Base-by-base conservation (phyloP, 2,797 vertebrate species). In the Saxicola maurus region DNA sequence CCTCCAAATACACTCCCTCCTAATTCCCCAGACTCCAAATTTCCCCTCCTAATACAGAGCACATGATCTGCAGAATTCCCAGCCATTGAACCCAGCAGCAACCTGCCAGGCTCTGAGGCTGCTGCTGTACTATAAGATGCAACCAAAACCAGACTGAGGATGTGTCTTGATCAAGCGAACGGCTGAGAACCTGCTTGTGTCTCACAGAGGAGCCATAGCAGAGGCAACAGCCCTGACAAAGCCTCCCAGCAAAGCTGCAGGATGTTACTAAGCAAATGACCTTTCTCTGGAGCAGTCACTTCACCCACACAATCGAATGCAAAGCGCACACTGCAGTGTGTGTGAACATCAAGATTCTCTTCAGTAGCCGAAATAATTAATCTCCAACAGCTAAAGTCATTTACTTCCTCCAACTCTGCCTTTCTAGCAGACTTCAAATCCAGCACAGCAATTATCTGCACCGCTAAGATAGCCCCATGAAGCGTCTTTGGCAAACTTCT, bases 361-460 rank as follows among this genome's bases (percentile, higher is more conserved):
- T 78, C 45, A 46, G 77, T 74, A 87, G 40, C 68, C 42, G 27
- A 94, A 91, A 93, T 92, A 89, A 95, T 95, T 92, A 82, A 92
- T 57, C 74, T 80, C 89, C 64, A 79, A 30, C 46, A 53, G 62
- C 57, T 87, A 60, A 93, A 81, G 89, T 86, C 31, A 15, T 52
- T 82, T 73, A n/a, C 27, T 83, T 87, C 35, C 27, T 51, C 55
- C 48, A 38, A 48, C 40, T 83, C 69, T 66, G 61, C 75, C 77
- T 79, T 89, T 73, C 72, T 57, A 76, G 45, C 81, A 51, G 73
- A 28, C n/a, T 62, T n/a, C 52, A 68, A 84, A 79, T 86, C 30
- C 38, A 78, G 82, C 66, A 68, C 3, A 16, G 45, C 52, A 90
- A 90, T 93, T 80, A 66, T 35, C 40, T n/a, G 31, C 0, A 0